Conservation (phyloP, 1,140 invertebrate species). For the Zaprionus capensis region DNA sequence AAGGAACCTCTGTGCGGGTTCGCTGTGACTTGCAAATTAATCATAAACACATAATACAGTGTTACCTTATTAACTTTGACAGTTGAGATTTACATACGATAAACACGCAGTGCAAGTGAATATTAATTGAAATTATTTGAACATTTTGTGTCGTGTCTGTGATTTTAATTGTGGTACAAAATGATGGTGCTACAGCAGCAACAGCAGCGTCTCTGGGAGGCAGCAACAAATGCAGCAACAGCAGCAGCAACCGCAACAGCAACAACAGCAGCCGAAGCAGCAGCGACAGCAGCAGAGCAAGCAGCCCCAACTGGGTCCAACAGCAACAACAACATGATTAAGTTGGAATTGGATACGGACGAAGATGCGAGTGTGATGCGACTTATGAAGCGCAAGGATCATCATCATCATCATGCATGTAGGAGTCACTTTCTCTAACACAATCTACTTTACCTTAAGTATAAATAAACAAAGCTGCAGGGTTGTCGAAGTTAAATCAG, state of each 20-base stretch:
- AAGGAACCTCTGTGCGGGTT: slow-evolving; percentile 24
- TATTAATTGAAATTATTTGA: not conserved
- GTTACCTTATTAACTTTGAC: slow-evolving; percentile 12
- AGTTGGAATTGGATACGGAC: slow-evolving; percentile 31
- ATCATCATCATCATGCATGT: slow-evolving; percentile 22
- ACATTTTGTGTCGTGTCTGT: slow-evolving; percentile 6
- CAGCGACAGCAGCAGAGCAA: slow-evolving; percentile 4
- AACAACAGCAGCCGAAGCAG: slow-evolving; percentile 20
- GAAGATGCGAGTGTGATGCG: slow-evolving; percentile 9
- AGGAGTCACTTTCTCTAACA: not conserved
- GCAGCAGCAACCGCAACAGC: slow-evolving; percentile 35
- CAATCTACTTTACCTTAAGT: not conserved
- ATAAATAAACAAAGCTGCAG: not conserved
- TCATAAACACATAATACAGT: slow-evolving; percentile 10
- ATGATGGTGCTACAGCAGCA: slow-evolving; percentile 79
- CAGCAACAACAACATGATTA: slow-evolving; percentile 19
- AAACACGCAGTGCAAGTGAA: slow-evolving; percentile 38
- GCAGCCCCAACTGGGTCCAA: slow-evolving; percentile 14
- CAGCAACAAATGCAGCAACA: slow-evolving; percentile 11
- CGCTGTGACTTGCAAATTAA: slow-evolving; percentile 43
- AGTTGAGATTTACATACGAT: slow-evolving; percentile 13
- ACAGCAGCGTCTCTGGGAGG: slow-evolving; percentile 58
- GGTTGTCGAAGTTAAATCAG: not conserved
- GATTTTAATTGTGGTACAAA: slow-evolving; percentile 29
- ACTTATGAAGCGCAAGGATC: slow-evolving; percentile 15